phyloP scores from a whole-genome alignment of 2,113 vertebrate species.

The Erinaceus europaeus region DNA sequence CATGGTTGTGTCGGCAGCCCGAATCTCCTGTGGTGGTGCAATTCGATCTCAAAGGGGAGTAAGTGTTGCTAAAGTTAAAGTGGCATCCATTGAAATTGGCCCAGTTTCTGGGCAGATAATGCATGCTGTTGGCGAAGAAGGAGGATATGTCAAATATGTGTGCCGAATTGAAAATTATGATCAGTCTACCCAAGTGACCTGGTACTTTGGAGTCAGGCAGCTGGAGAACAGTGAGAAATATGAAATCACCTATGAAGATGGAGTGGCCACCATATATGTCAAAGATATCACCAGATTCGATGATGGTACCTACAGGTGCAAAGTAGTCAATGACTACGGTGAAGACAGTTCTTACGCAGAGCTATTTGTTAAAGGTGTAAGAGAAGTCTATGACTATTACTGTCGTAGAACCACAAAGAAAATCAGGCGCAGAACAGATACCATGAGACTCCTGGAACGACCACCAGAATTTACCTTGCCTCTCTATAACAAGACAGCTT shows the following conservation, averaged over 20 bases:
- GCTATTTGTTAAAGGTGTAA: slow-evolving; percentile 92
- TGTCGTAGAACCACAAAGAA: slow-evolving; percentile 90
- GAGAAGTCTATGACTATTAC: slow-evolving; percentile 92
- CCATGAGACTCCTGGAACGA: slow-evolving; percentile 93
- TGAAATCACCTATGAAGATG: slow-evolving; percentile 95
- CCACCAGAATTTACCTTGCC: slow-evolving; percentile 98
- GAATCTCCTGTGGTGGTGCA: slow-evolving; percentile 93
- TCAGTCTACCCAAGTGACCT: slow-evolving; percentile 94
- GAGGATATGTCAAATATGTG: slow-evolving; percentile 88
- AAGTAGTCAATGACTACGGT: slow-evolving; percentile 95
- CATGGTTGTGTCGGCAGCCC: slow-evolving; percentile 93
- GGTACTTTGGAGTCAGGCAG: slow-evolving; percentile 98
- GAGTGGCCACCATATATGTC: slow-evolving; percentile 91
- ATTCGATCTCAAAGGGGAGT: slow-evolving; percentile 94
- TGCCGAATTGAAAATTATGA: slow-evolving; percentile 98
- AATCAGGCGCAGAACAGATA: slow-evolving; percentile 93
- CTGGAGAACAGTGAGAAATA: slow-evolving; percentile 93
- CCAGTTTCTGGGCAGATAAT: slow-evolving; percentile 92
- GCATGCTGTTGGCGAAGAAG: slow-evolving; percentile 89
- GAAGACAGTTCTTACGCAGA: slow-evolving; percentile 96
- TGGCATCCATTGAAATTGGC: slow-evolving; percentile 96
- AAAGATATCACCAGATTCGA: slow-evolving; percentile 92
- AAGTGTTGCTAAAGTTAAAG: slow-evolving; percentile 94
- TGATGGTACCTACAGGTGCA: slow-evolving; percentile 97
- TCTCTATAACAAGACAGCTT: slow-evolving; percentile 92